Evolutionary conservation across 2,888 invertebrate genomes (phyloP), one percentile per base, ranked within the genome.

Genomic region (Meteorus cinctellus): DNA sequence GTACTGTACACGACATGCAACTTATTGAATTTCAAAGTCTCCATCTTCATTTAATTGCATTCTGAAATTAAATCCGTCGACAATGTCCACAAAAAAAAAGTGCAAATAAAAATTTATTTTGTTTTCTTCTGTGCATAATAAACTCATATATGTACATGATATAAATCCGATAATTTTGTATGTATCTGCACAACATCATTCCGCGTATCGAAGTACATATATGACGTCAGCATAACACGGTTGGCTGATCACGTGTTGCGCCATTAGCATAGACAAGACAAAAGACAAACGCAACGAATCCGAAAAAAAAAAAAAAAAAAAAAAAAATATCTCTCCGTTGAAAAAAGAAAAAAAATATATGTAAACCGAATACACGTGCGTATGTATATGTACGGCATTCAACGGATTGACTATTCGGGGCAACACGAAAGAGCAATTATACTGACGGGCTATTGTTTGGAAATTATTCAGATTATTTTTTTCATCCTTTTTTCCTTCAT

Each of bases 151-250:
- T 45, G 10, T 12, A 10, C 12, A 2, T 10, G 10, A 45, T 34
- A 45, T 45, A 12, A 45, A 3, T 10, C 45, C 10, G 45, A 45
- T 45, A 45, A 14, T 45, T 45, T 45, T 3, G 14, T 45, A 5
- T 45, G 10, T 10, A 45, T 45, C 3, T n/a, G 4, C 6, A 48
- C 48, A 48, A 48, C 48, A 48, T 3, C 19, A 55, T 19, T 55
- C n/a, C 0, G n/a, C 5, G 19, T 19, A 10, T 19, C 2, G 16
- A 48, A n/a, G n/a, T n/a, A n/a, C 48, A 55, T 24, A 19, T 41
- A 55, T 88, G 88, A 88, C 88, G 88, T 88, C 87, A 88, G 41
- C 77, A 84, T 86, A 87, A 87, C 87, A 88, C 86, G 88, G 83
- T 87, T 88, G 83, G 88, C 76, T 83, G 87, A 78, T 77, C 88